phyloP scores from a whole-genome alignment of 2,113 vertebrate species.

The Suncus etruscus region DNA sequence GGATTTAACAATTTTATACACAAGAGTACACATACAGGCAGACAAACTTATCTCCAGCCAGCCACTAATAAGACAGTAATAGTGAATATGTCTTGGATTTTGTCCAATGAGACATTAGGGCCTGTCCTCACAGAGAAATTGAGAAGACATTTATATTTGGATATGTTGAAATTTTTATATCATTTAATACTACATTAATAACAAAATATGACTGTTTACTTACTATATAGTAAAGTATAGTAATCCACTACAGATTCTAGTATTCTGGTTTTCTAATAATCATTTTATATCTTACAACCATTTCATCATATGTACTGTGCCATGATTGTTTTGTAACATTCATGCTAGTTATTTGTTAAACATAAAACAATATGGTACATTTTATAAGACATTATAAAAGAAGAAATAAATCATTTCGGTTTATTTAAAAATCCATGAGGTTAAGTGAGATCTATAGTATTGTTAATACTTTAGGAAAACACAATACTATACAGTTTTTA shows the following conservation, averaged over 20 bases:
- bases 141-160: constrained; percentile 1
- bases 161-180: not conserved
- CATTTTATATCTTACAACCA: not conserved
- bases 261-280: not conserved
- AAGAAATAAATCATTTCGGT: not conserved
- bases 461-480: not conserved
- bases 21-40: too few relatives aligned
- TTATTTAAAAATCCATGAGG: not conserved
- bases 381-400: not conserved
- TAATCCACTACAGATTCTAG: not conserved
- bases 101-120: not conserved
- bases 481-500: not conserved
- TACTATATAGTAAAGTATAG: too few relatives aligned
- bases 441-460: not conserved
- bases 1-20: too few relatives aligned
- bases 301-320: not conserved
- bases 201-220: not conserved
- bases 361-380: not conserved
- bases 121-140: not conserved
- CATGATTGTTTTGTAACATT: not conserved
- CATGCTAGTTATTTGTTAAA: not conserved
- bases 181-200: not conserved
- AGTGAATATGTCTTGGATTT: not conserved
- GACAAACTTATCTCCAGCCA: too few relatives aligned
- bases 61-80: too few relatives aligned